Conservation (phyloP, 2,113 vertebrate genomes). For the Zosterops borbonicus region DNA sequence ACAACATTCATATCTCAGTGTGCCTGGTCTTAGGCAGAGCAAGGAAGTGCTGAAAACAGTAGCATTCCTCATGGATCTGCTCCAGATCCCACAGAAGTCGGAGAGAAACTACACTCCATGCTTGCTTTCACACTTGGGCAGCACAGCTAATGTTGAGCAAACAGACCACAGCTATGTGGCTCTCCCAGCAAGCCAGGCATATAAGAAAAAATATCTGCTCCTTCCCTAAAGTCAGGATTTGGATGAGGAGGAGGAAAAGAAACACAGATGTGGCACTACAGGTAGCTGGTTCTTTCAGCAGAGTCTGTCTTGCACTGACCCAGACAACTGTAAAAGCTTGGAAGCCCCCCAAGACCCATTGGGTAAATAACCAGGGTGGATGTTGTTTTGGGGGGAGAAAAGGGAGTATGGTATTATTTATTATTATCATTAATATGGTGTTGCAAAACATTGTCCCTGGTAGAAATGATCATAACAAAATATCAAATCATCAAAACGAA, state of each 20-base stretch:
- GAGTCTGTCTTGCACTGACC: not conserved
- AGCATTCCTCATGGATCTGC: slow-evolving; percentile 43
- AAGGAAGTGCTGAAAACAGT: slow-evolving; percentile 58
- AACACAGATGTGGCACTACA: not conserved
- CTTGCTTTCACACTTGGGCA: slow-evolving; percentile 27
- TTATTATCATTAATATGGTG: not conserved
- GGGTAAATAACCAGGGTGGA: not conserved
- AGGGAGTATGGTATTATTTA: not conserved
- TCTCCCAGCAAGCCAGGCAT: not conserved
- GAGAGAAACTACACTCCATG: slow-evolving; percentile 23
- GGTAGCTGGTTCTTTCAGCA: not conserved
- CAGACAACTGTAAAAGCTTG: not conserved
- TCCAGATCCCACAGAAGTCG: slow-evolving; percentile 55
- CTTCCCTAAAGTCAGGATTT: not conserved
- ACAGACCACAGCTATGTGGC: slow-evolving; percentile 26
- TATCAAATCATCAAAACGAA: not conserved
- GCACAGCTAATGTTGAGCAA: slow-evolving; percentile 16
- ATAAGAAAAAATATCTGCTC: not conserved
- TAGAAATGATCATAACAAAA: not conserved
- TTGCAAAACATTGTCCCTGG: not conserved
- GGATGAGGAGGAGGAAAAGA: not conserved
- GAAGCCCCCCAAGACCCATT: not conserved
- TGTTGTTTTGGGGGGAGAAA: fast-evolving
- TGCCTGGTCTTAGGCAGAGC: slow-evolving; percentile 35
- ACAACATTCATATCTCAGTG: slow-evolving; percentile 42